Conservation (phyloP, 2,888 invertebrate genomes). For the Lampropteryx suffumata region DNA sequence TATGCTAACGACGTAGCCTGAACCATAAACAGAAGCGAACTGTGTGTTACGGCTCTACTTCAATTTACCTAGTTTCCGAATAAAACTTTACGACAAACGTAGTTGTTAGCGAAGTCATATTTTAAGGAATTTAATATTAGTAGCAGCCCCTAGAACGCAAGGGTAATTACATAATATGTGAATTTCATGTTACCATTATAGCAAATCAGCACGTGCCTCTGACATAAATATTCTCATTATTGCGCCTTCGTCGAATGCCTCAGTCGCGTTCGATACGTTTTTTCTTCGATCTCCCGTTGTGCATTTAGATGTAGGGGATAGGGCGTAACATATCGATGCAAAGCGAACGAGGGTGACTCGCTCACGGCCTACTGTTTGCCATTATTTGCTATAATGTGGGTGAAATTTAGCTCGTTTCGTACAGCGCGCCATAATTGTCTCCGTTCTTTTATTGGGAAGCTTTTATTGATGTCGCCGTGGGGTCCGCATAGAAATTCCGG, state of each 20-base stretch:
- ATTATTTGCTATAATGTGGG: constrained; percentile 81
- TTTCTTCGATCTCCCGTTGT: constrained; percentile 71
- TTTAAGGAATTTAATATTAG: constrained; percentile 22
- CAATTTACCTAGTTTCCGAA: constrained; percentile 49
- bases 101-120: constrained; percentile 23
- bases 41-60: constrained; percentile 47
- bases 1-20: constrained; percentile 54
- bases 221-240: constrained; percentile 81
- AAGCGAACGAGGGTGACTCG: constrained; percentile 63
- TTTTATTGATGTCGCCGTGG: constrained; percentile 56
- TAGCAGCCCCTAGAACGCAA: constrained; percentile 43
- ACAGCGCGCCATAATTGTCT: constrained; percentile 73
- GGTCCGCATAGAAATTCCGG: constrained; percentile 71
- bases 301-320: constrained; percentile 77
- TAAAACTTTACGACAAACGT: constrained; percentile 39
- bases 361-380: constrained; percentile 72
- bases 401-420: constrained; percentile 77
- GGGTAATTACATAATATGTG: constrained; percentile 71
- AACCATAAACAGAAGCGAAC: constrained; percentile 52
- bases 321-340: constrained; percentile 74
- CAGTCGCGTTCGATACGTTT: constrained; percentile 56
- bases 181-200: constrained; percentile 72
- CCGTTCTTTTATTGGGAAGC: constrained; percentile 66
- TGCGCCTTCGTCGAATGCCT: constrained; percentile 59
- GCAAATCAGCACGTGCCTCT: constrained; percentile 75